A percentile compares a stretch with the other conserved stretches of the same genome.
Evolutionary conservation across 2,888 invertebrate genomes (phyloP).

Genomic region (Abrostola triplasia): DNA sequence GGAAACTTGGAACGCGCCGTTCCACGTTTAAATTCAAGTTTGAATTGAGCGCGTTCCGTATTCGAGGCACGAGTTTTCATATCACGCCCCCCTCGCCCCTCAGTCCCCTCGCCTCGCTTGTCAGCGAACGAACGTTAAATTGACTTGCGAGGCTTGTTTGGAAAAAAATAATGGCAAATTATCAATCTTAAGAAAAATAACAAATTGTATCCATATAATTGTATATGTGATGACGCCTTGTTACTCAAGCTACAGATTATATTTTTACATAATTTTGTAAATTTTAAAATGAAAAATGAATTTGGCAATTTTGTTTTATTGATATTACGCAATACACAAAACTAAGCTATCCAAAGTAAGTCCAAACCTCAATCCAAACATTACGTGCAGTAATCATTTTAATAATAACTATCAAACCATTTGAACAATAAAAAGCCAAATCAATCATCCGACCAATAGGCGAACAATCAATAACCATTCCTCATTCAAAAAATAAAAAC

Average conservation of each 20-base stretch:
- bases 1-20: constrained; percentile 81
- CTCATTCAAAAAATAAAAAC: constrained; percentile 49
- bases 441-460: constrained; percentile 19
- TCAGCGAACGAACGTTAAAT: constrained; percentile 61
- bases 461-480: constrained; percentile 34
- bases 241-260: not conserved
- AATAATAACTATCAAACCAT: not conserved
- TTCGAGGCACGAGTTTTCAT: constrained; percentile 84
- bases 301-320: too few relatives aligned
- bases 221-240: too few relatives aligned
- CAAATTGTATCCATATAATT: too few relatives aligned
- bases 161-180: constrained; percentile 26
- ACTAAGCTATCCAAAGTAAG: too few relatives aligned
- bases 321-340: too few relatives aligned
- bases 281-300: too few relatives aligned
- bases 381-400: too few relatives aligned
- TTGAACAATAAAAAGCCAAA: constrained; percentile 12
- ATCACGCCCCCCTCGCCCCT: constrained; percentile 69
- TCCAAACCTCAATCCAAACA: not conserved
- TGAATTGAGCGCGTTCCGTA: constrained; percentile 83
- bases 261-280: too few relatives aligned
- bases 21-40: constrained; percentile 86
- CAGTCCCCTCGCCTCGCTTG: constrained; percentile 36
- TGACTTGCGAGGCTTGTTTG: constrained; percentile 59
- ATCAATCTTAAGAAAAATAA: not conserved